phyloP scores from a whole-genome alignment of 1,140 invertebrate genomes.

The Theocolax elegans region DNA sequence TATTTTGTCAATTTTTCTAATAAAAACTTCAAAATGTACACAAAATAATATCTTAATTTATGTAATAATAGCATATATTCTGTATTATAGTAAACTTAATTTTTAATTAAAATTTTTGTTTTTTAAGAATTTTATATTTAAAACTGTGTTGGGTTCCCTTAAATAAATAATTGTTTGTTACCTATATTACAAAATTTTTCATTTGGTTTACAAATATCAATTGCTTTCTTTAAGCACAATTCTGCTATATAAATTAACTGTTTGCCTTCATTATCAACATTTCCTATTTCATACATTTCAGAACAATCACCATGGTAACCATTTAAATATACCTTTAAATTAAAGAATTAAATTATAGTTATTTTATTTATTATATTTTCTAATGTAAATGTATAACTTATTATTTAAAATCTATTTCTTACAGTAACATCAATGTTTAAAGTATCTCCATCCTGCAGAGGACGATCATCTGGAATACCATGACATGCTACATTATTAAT shows the following conservation, averaged over 20 bases:
- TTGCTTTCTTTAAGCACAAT: conserved; percentile 79
- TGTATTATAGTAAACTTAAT: no score
- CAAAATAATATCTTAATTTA: no score
- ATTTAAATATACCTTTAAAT: conserved; percentile 81
- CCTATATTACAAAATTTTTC: conserved; percentile 82
- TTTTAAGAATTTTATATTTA: conserved; percentile 7
- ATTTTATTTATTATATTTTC: no score
- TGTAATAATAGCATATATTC: no score
- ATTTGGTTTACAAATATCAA: conserved; percentile 82
- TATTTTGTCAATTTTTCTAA: not conserved
- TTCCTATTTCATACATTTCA: conserved; percentile 84
- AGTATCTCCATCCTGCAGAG: conserved; percentile 86
- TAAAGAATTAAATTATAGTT: conserved; percentile 10
- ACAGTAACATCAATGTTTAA: conserved; percentile 94
- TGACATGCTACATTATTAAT: conserved; percentile 95
- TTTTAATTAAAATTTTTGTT: conserved; percentile 12
- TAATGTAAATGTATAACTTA: not conserved
- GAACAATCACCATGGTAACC: conserved; percentile 95
- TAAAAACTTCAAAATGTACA: no score
- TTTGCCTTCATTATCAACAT: conserved; percentile 80
- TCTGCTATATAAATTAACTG: conserved; percentile 78
- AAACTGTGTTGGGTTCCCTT: conserved; percentile 8
- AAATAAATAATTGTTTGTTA: conserved; percentile 48
- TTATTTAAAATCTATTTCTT: conserved; percentile 32
- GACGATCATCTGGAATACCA: conserved; percentile 90